Base-by-base conservation (phyloP, 2,797 vertebrate genomes). In the Eospalax fontanierii region DNA sequence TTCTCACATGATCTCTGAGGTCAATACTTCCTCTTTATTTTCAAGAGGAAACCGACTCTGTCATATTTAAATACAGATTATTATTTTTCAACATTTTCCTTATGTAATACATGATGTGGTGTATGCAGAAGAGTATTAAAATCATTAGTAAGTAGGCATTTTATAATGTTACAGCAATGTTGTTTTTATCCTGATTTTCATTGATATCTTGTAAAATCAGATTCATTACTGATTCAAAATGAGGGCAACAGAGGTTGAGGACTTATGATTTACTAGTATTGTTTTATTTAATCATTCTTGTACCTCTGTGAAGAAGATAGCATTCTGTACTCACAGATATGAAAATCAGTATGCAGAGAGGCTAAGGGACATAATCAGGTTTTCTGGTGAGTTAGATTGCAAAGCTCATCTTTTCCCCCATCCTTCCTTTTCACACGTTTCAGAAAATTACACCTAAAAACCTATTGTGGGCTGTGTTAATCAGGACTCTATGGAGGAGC, bases 11-110 rank as follows among this genome's bases (percentile, higher is more conserved):
- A n/a, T 75, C 57, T 79, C 26, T 71, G 40, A 85, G 14, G 12
- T 50, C 26, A 93, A 16, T 63, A 50, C 88, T 95, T 88, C 15
- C 26, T 88, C 90, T 84, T 38, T 28, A 75, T 65, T 95, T 94
- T 94, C 70, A 87, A 38, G 26, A n/a, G 15, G n/a, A 87, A 88
- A 90, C 73, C 50, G 71, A 87, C 11, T 71, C 9, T 80, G 40
- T 14, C 40, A 63, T 75, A 83, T 73, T 83, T 89, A 94, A 86
- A 26, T 59, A 86, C 12, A 90, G 26, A 57, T 57, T 43, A 66
- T 80, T 91, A 43, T 82, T 94, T 94, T 94, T 91, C 24, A 80
- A 93, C 33, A 68, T 22, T 8, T 91, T 86, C 5, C 28, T 93
- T 21, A 68, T 14, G 1, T 40, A 38, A 87, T 35, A 61, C 24